Evolutionary conservation across 2,888 invertebrate species (phyloP).

Genomic region (Dasypolia templi): DNA sequence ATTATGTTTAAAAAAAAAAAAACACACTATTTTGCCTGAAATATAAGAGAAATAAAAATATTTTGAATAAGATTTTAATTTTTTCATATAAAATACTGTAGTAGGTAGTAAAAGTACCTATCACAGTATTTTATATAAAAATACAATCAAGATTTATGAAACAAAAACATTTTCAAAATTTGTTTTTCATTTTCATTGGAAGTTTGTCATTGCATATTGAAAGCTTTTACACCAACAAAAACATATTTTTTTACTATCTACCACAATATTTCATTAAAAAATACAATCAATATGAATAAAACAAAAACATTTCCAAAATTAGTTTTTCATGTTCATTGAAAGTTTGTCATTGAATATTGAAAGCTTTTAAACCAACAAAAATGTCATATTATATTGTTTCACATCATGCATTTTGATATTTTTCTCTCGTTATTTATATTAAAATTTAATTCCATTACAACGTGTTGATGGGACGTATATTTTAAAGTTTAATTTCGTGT

Average conservation of each 20-base stretch:
- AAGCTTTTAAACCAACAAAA: constrained; percentile 25
- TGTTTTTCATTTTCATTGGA: constrained; percentile 16
- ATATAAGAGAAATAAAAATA: too few relatives aligned
- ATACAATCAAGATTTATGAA: background rate
- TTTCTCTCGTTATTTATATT: constrained; percentile 17
- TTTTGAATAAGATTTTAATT: too few relatives aligned
- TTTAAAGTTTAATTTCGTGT: constrained; percentile 44
- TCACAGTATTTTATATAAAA: background rate
- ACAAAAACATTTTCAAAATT: constrained; percentile 7
- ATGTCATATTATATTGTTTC: constrained; percentile 28
- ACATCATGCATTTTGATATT: constrained; percentile 32
- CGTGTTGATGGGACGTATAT: constrained; percentile 36
- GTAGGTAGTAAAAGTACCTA: too few relatives aligned
- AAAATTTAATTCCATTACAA: constrained; percentile 46
- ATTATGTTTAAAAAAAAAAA: too few relatives aligned
- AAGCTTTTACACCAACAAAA: constrained; percentile 25
- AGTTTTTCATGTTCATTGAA: constrained; percentile 17
- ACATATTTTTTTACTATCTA: constrained; percentile 28
- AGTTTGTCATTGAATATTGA: constrained; percentile 9
- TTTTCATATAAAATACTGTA: too few relatives aligned
- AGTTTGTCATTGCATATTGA: constrained; percentile 9
- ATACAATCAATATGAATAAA: background rate
- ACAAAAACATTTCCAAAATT: constrained; percentile 7
- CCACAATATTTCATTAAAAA: background rate
- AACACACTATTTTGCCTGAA: too few relatives aligned